Base-by-base conservation (phyloP, 1,140 invertebrate species). In the Piezodorus guildinii region DNA sequence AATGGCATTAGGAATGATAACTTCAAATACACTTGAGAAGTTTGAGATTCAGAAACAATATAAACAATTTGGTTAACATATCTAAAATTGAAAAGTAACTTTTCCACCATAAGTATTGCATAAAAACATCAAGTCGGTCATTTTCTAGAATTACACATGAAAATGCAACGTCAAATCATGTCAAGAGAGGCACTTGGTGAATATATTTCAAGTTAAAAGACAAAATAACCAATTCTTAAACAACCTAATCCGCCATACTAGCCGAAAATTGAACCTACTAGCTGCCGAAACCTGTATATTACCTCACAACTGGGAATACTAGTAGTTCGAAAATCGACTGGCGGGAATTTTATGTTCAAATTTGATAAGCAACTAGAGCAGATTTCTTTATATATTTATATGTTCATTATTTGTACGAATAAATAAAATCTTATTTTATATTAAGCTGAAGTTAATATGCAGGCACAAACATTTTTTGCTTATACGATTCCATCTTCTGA, bases 201-300 rank as follows among this genome's bases (percentile, higher is more conserved):
- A 46, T 5, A 46, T 17, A 3, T 19, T 19, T 19, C 3, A 52
- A 52, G 21, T 52, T 5, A 19, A 19, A 52, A 52, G 51, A 52
- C 21, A 52, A 52, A 52, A 52, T 52, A 52, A 52, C 51, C 51
- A 52, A 52, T 17, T 10, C 45, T 52, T 19, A 52, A n/a, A 52
- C 51, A 52, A 52, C 51, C 51, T 52, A 52, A 19, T 52, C 51
- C 51, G 51, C 51, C 51, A 52, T 52, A 19, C 21, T 19, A 23
- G 10, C 12, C 51, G 51, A 52, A 52, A 52, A 52, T 21, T 52
- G 51, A 23, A 52, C 1, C 3, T 19, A 23, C 21, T 19, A 52
- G 51, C 3, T 4, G 6, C 12, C 51, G 51, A 52, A 52, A 52
- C n/a, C 12, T 52, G 51, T 52, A 52, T 52, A 8, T 30, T 30